Conservation (phyloP, 2,797 vertebrate genomes). For the Picus viridis region DNA sequence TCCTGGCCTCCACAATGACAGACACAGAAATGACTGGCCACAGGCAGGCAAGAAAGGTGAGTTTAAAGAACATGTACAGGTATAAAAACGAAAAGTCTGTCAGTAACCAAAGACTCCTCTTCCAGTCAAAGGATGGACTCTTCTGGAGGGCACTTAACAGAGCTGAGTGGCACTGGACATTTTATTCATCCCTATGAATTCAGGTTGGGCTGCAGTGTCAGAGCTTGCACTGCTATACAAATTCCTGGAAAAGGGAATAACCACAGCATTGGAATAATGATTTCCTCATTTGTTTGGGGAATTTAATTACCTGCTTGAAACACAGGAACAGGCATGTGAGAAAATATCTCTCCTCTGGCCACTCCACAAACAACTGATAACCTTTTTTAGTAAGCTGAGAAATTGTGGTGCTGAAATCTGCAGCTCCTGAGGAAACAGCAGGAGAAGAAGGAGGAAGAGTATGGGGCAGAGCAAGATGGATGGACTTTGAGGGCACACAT, state of each 20-base stretch:
- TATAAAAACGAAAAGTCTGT: not conserved
- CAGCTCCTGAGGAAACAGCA: not conserved
- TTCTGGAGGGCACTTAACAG: not conserved
- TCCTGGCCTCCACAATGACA: rapidly evolving
- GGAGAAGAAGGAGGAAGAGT: no score
- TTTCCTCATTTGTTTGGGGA: not conserved
- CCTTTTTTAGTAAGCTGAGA: not conserved
- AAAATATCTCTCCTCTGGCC: not conserved
- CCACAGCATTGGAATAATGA: not conserved
- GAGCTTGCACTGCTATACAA: not conserved
- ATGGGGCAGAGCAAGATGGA: not conserved
- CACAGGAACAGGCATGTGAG: not conserved
- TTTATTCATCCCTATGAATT: not conserved
- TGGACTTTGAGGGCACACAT: rapidly evolving
- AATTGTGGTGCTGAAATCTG: not conserved
- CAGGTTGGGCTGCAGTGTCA: not conserved
- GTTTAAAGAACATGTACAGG: rapidly evolving
- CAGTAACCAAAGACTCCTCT: not conserved
- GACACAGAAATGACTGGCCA: not conserved
- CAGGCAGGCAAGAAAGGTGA: not conserved
- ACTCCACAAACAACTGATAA: not conserved
- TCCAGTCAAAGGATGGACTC: not conserved
- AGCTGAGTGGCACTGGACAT: not conserved
- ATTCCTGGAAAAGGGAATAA: not conserved
- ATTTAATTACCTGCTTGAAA: not conserved